Conservation (phyloP, 2,888 invertebrate species). For the Oxyteleia sp. region DNA sequence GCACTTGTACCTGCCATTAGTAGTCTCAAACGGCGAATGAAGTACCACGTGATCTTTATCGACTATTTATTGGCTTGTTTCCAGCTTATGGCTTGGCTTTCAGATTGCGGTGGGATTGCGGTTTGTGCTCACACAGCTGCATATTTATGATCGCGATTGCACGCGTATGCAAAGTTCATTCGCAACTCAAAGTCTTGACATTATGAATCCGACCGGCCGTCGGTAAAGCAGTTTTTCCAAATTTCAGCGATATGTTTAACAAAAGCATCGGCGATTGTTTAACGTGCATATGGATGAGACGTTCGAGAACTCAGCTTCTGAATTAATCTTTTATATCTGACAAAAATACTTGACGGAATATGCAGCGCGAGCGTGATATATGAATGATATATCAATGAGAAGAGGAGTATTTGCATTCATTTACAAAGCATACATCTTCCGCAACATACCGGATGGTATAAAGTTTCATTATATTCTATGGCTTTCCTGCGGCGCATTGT, state of each 20-base stretch:
- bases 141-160: neutral
- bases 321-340: too few relatives aligned
- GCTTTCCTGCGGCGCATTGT: conserved; percentile 4
- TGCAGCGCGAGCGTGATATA: neutral
- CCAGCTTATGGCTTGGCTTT: conserved; percentile 15
- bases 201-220: too few relatives aligned
- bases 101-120: conserved; percentile 6
- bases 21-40: conserved; percentile 13
- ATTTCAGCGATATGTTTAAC: too few relatives aligned
- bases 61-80: conserved; percentile 38
- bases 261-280: too few relatives aligned
- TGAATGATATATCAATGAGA: conserved; percentile 9
- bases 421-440: conserved; percentile 35
- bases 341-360: conserved; percentile 8
- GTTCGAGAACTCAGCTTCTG: too few relatives aligned
- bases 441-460: conserved; percentile 14
- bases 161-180: neutral
- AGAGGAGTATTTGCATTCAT: conserved; percentile 42
- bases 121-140: neutral
- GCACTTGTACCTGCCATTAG: conserved; percentile 29
- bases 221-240: neutral
- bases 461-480: conserved; percentile 47
- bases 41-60: conserved; percentile 22
- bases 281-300: too few relatives aligned
- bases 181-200: neutral